A percentile compares a stretch with the other conserved stretches of the same genome.
Conservation (phyloP, 2,888 invertebrate species). For the Vandiemenella viatica region DNA sequence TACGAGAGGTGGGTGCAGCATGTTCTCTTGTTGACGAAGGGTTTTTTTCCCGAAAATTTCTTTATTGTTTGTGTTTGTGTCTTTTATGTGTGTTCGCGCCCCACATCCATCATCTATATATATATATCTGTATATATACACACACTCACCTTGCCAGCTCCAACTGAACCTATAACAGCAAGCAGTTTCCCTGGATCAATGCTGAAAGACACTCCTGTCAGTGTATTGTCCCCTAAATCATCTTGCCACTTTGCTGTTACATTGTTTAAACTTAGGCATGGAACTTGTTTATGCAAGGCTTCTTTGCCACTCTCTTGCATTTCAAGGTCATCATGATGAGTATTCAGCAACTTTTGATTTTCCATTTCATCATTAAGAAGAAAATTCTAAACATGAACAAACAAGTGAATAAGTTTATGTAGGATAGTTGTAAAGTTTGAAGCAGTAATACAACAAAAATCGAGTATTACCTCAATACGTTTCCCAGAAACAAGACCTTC, state of each 20-base stretch:
- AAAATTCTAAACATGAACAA: not conserved
- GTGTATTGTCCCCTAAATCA: slow-evolving; percentile 15
- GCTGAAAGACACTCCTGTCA: slow-evolving; percentile 24
- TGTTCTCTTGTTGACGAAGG: no score
- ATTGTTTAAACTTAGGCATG: not conserved
- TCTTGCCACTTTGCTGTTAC: slow-evolving; percentile 18
- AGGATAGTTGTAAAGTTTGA: not conserved
- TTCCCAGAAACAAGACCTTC: not conserved
- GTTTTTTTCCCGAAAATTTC: no score
- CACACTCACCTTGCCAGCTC: slow-evolving; percentile 57
- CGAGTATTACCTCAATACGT: not conserved
- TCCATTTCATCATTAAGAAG: slow-evolving; percentile 5
- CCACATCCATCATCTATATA: no score
- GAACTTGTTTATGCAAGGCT: not conserved
- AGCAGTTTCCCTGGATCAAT: slow-evolving; percentile 43
- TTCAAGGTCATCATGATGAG: not conserved
- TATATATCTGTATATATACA: no score
- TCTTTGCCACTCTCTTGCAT: not conserved
- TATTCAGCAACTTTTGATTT: not conserved
- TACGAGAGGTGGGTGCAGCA: no score
- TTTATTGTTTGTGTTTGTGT: no score
- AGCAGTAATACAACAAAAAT: not conserved
- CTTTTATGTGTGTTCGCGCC: no score
- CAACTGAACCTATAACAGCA: slow-evolving; percentile 60
- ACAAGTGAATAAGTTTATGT: not conserved